phyloP scores from a whole-genome alignment of 2,888 invertebrate species.

The Panorpa germanica region DNA sequence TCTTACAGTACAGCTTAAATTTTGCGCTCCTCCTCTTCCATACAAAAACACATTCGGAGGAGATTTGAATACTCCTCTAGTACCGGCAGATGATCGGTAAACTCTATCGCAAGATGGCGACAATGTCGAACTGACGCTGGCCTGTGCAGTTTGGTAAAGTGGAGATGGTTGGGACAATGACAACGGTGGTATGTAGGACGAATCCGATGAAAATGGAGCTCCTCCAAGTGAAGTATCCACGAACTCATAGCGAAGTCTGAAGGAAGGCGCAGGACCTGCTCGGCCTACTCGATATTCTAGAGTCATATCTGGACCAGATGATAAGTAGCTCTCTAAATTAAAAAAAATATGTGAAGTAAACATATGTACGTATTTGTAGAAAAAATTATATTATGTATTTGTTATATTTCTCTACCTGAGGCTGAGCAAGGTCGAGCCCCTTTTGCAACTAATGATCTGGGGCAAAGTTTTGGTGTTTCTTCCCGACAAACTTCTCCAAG shows the following conservation, averaged over 20 bases:
- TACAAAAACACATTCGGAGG: constrained; percentile 67
- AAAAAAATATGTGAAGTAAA: neutral
- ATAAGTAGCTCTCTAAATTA: constrained; percentile 56
- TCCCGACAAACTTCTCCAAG: constrained; percentile 62
- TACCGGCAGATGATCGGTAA: constrained; percentile 20
- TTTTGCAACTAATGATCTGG: constrained; percentile 10
- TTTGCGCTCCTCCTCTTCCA: constrained; percentile 60
- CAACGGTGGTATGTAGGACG: too few relatives aligned
- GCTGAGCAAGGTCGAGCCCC: constrained; percentile 39
- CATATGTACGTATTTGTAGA: too few relatives aligned
- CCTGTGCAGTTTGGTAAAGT: constrained; percentile 10
- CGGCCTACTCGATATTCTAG: constrained; percentile 29
- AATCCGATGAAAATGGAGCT: too few relatives aligned
- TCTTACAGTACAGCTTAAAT: constrained; percentile 53
- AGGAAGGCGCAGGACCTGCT: constrained; percentile 24
- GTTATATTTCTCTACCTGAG: constrained; percentile 14
- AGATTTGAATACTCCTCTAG: constrained; percentile 46
- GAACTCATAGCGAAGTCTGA: constrained; percentile 65
- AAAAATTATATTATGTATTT: too few relatives aligned
- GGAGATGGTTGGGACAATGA: constrained; percentile 11
- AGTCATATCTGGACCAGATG: constrained; percentile 52
- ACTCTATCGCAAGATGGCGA: constrained; percentile 11
- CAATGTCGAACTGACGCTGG: too few relatives aligned
- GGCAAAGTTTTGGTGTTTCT: constrained; percentile 50
- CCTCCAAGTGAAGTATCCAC: constrained; percentile 32